Evolutionary conservation across 2,888 invertebrate species (phyloP).

Genomic region (Coelopa pilipes): DNA sequence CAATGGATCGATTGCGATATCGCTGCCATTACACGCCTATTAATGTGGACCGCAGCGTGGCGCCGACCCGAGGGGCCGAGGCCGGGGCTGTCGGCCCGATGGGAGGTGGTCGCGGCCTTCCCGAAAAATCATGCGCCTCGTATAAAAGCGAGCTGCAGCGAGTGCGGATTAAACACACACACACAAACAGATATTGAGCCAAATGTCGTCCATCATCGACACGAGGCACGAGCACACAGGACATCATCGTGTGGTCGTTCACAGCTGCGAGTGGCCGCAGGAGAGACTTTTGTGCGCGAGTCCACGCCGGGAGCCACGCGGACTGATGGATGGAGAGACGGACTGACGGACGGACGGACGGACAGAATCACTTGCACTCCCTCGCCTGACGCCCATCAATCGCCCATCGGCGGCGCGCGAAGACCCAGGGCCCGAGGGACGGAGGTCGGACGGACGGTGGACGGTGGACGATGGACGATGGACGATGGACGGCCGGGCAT

Average conservation of each 20-base stretch:
- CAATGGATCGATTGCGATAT: conserved; percentile 13
- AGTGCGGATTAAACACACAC: neutral
- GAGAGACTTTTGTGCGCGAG: neutral
- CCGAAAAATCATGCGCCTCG: neutral
- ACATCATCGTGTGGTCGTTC: conserved; percentile 2
- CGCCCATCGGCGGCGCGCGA: too few species aligned
- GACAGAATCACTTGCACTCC: neutral
- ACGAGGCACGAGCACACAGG: neutral
- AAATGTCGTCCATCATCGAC: neutral
- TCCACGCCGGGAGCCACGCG: neutral
- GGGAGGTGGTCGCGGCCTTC: neutral
- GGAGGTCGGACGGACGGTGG: too few species aligned
- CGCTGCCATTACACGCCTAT: conserved; percentile 13
- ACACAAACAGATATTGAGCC: neutral
- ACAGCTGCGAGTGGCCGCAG: too few species aligned
- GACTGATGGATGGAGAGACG: neutral
- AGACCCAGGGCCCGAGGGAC: too few species aligned
- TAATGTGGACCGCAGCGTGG: conserved; percentile 2
- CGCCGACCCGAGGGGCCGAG: neutral
- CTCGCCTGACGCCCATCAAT: neutral
- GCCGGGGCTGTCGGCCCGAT: too few species aligned
- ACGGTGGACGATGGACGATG: too few species aligned
- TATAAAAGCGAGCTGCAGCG: neutral
- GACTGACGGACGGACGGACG: neutral
- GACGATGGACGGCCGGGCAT: too few species aligned